Base-by-base conservation (phyloP, 1,140 invertebrate species). In the Nymphalis io region DNA sequence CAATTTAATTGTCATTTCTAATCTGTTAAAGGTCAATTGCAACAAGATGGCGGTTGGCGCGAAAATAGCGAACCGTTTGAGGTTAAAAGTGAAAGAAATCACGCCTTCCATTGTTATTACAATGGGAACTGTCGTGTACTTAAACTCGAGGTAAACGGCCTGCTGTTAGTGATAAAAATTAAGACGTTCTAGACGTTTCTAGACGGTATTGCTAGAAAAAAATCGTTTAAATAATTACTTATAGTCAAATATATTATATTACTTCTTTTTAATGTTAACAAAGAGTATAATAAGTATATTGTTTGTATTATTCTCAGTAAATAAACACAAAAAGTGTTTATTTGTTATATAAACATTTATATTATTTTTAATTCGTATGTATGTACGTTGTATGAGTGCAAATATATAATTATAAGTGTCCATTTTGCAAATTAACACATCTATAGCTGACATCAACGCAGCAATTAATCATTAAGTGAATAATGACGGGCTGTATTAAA, bases 61-160 rank as follows among this genome's bases (percentile, higher is more conserved):
- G 60, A 78, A 76, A 82, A 79, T 73, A 73, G 74, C 72, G 69
- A 59, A 65, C 53, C 58, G 62, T 79, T 77, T 81, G 75, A 83
- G 81, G 82, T 80, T 82, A 82, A 83, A 83, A 83, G 82, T 82
- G 82, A 83, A 83, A 83, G 82, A 83, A 69, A 70, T 70, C 60
- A 66, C 77, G 75, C 77, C 73, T 60, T 18, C 75, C 61, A 78
- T 81, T 81, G 79, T 82, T 64, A 59, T 44, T 48, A 63, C 16
- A 48, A 42, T 71, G 62, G 48, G 51, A 73, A 69, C 58, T 66
- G 63, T 59, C 57, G 66, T 42, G 46, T 18, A 51, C 33, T 63
- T 63, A 20, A 46, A 65, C 27, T 58, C 64, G 64, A 66, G 64
- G 64, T 59, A 66, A 66, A 66, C 64, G 64, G 53, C 64, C 64